phyloP scores from a whole-genome alignment of 1,140 invertebrate genomes.

The Grapholita molesta region DNA sequence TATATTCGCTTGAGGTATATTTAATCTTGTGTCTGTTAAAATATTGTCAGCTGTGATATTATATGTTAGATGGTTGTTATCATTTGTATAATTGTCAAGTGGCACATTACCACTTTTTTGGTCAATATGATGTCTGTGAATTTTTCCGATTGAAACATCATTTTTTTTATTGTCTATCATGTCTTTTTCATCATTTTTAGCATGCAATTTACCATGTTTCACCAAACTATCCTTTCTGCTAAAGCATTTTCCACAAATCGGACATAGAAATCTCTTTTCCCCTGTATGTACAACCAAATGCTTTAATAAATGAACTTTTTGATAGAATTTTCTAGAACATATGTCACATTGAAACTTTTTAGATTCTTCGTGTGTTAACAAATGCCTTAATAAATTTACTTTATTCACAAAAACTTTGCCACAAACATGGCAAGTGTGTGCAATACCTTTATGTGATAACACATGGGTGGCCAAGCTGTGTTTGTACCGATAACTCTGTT shows the following conservation, averaged over 20 bases:
- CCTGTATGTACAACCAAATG: background rate
- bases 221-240: background rate
- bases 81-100: background rate
- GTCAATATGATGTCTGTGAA: background rate
- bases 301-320: background rate
- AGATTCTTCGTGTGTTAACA: background rate
- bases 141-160: background rate
- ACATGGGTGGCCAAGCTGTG: background rate
- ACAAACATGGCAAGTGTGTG: background rate
- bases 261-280: background rate
- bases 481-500: background rate
- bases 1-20: background rate
- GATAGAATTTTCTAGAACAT: background rate
- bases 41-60: background rate
- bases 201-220: background rate
- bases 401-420: background rate
- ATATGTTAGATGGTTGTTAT: background rate
- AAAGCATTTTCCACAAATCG: background rate
- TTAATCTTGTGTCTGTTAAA: background rate
- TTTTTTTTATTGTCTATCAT: background rate
- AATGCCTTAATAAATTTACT: background rate
- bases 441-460: background rate
- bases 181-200: background rate
- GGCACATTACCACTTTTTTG: background rate
- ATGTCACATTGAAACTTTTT: background rate